Percentiles rank a stretch among this genome's conserved stretches.
Conservation (phyloP, 1,140 invertebrate species). For the Drosophila mojavensis region DNA sequence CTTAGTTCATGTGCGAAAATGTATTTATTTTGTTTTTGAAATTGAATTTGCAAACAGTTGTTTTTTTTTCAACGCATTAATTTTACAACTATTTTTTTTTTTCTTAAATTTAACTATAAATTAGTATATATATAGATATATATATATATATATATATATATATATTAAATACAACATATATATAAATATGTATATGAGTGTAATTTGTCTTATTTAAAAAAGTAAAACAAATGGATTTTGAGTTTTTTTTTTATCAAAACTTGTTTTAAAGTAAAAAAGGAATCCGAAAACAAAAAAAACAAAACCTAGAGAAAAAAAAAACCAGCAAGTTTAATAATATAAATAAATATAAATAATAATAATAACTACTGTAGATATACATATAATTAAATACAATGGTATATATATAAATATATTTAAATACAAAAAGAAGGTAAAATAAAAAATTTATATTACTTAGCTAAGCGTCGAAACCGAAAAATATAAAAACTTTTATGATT, state of each 20-base stretch:
- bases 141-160: slow-evolving; percentile 20
- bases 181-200: slow-evolving; percentile 45
- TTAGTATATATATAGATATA: slow-evolving; percentile 40
- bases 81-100: slow-evolving; percentile 37
- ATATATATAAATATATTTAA: slow-evolving; percentile 69
- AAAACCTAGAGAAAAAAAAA: slow-evolving; percentile 42
- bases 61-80: slow-evolving; percentile 59
- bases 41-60: slow-evolving; percentile 51
- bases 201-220: slow-evolving; percentile 65
- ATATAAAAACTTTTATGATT: slow-evolving; percentile 83
- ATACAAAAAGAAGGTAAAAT: slow-evolving; percentile 46
- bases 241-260: slow-evolving; percentile 49
- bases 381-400: slow-evolving; percentile 69
- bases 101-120: slow-evolving; percentile 29
- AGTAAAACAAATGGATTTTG: slow-evolving; percentile 41
- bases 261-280: slow-evolving; percentile 46
- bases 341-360: slow-evolving; percentile 77
- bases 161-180: slow-evolving; percentile 1
- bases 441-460: slow-evolving; percentile 63
- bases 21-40: slow-evolving; percentile 62
- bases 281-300: slow-evolving; percentile 23
- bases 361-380: slow-evolving; percentile 81
- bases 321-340: slow-evolving; percentile 55
- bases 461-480: slow-evolving; percentile 77
- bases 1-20: slow-evolving; percentile 37